These are phyloP conservation scores for Aricia artaxerxes DNA, from an alignment of 2,888 invertebrate species.

Conservation along the genomic window DNA sequence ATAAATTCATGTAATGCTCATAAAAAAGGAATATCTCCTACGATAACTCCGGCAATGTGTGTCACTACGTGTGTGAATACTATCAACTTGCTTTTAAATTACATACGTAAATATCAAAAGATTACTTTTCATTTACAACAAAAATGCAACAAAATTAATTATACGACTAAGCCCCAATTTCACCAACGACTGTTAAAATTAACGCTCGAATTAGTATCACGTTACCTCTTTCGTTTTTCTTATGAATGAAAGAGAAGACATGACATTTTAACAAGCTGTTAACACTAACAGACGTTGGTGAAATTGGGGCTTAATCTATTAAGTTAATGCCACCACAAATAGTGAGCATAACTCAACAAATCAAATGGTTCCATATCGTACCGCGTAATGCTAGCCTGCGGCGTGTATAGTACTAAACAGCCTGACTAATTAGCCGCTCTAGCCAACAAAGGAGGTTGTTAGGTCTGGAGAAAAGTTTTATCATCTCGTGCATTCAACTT, in stretches of 20 bases:
- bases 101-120: neutral
- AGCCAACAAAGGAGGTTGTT: slow-evolving; percentile 66
- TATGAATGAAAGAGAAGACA: too few relatives aligned
- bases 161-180: neutral
- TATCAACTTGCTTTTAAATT: neutral
- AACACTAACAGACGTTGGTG: too few relatives aligned
- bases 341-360: slow-evolving; percentile 55
- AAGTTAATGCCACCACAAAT: slow-evolving; percentile 37
- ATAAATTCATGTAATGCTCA: slow-evolving; percentile 49
- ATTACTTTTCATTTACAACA: neutral
- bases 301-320: slow-evolving; percentile 33
- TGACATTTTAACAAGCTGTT: too few relatives aligned
- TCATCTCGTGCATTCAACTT: slow-evolving; percentile 43
- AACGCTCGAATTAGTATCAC: too few relatives aligned
- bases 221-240: too few relatives aligned
- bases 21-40: slow-evolving; percentile 42
- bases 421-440: slow-evolving; percentile 79
- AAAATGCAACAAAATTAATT: slow-evolving; percentile 37
- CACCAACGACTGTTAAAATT: too few relatives aligned
- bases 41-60: slow-evolving; percentile 37
- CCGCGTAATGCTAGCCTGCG: slow-evolving; percentile 61
- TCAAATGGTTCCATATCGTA: slow-evolving; percentile 68
- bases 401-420: slow-evolving; percentile 73
- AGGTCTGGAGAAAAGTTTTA: slow-evolving; percentile 44
- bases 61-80: neutral